A percentile compares a stretch with the other conserved stretches of the same genome.
These are phyloP conservation scores for Xanthia togata DNA, from an alignment of 2,888 invertebrate genomes.

Conservation along the genomic window DNA sequence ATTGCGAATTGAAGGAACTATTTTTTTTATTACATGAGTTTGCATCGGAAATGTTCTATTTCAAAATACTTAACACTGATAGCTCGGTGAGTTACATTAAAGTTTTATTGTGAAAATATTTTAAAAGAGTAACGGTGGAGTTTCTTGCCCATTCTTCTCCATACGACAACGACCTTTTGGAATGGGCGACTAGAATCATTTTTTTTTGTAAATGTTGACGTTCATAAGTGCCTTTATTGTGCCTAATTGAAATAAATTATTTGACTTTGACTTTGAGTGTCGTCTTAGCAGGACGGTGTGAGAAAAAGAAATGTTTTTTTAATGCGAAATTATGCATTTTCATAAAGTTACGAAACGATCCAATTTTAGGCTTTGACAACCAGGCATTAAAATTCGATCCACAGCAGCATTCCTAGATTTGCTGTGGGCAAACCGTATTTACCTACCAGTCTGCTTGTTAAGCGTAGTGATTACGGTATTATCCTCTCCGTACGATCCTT, in stretches of 20 bases:
- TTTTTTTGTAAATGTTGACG: no score
- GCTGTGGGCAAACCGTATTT: conserved; percentile 1
- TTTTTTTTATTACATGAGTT: neutral
- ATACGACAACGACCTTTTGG: no score
- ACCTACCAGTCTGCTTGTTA: conserved; percentile 3
- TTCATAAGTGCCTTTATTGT: no score
- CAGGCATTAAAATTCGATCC: neutral
- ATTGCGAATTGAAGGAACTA: neutral
- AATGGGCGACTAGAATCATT: no score
- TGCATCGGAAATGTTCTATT: neutral
- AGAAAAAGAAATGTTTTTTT: neutral
- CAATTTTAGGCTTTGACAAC: neutral
- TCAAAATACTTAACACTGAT: neutral
- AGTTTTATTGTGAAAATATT: no score
- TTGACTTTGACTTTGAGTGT: no score
- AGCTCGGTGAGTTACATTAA: neutral
- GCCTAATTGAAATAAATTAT: no score
- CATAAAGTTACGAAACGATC: neutral
- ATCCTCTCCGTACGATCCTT: conserved; percentile 30
- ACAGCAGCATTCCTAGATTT: neutral
- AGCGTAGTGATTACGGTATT: conserved; percentile 30
- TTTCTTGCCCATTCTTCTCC: no score
- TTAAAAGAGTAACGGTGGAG: no score
- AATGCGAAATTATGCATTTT: neutral
- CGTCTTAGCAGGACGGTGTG: neutral